Base-by-base conservation (phyloP, 2,113 vertebrate genomes). In the Pomatostomus ruficeps region DNA sequence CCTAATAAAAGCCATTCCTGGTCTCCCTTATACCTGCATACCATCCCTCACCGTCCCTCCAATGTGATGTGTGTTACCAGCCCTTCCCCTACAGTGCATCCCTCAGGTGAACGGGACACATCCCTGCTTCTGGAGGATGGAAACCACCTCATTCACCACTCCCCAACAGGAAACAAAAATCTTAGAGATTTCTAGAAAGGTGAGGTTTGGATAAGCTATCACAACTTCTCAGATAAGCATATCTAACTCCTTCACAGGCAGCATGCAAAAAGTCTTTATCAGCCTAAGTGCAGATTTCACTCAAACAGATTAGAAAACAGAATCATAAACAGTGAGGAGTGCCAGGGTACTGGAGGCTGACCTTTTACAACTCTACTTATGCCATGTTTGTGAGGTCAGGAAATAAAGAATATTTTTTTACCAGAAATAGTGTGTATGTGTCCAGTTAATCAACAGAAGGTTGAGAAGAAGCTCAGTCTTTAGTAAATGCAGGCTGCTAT, bases 11-110 rank as follows among this genome's bases (percentile, higher is more conserved):
- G 15, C 26, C 40, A 79, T 48, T 59, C 10, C 14, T 54, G 20
- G 20, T n/a, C 49, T 65, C 22, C 54, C 33, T 68, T 57, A 15
- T 19, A 45, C 25, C 49, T 80, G 28, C 11, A 31, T n/a, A 24
- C 6, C 23, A 31, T 16, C 28, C 7, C 11, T 67, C 26, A 15
- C 17, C 0, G 0, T 61, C 40, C 25, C 26, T 51, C 24, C 4
- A 14, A 46, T n/a, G 15, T 8, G 26, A 31, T 31, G 19, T 11
- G 10, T 4, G 0, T 33, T 59, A 20, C 24, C 40, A 22, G 33
- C 43, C 57, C 43, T 51, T 59, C 24, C 16, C 10, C 61, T 29
- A 38, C 3, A 1, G 21, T 12, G 12, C 11, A 14, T 51, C 31
- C 17, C 20, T 66, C 0, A 0, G 21, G 54, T 25, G 62, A 71